A percentile compares a stretch with the other conserved stretches of the same genome.
phyloP scores from a whole-genome alignment of 2,113 vertebrate species.

The Melanerpes formicivorus region DNA sequence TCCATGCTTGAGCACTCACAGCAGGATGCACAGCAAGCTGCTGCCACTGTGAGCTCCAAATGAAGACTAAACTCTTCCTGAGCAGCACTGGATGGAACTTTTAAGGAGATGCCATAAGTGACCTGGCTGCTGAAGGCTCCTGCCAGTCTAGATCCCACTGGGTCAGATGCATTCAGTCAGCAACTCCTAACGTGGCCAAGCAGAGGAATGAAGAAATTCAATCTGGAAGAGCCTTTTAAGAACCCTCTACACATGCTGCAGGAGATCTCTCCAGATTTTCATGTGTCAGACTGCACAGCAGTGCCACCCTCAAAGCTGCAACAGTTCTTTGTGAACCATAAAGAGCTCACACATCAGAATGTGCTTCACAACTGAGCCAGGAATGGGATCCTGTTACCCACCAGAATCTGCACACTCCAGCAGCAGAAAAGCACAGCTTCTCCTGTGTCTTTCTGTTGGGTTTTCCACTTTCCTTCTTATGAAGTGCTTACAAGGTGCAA shows the following conservation, averaged over 20 bases:
- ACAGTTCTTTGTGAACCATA: not conserved
- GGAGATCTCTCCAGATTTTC: not conserved
- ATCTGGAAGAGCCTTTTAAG: not conserved
- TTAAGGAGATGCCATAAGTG: not conserved
- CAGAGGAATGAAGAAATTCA: not conserved
- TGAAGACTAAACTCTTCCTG: not conserved
- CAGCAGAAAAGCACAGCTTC: not conserved
- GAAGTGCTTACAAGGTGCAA: not conserved
- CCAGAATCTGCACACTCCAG: not conserved
- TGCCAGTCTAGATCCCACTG: not conserved
- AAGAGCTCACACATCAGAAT: not conserved
- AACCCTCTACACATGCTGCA: not conserved
- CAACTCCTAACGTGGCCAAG: not conserved
- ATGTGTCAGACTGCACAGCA: not conserved
- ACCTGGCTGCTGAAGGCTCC: not conserved
- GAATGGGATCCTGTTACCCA: not conserved
- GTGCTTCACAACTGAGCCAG: not conserved
- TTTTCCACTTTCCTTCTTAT: not conserved
- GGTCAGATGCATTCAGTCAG: not conserved
- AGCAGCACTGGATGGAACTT: not conserved
- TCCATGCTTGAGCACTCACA: not conserved
- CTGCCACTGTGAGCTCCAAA: not conserved
- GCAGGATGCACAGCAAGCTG: not conserved
- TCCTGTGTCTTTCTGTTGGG: not conserved
- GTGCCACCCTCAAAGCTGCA: not conserved